A percentile compares a stretch with the other conserved stretches of the same genome.
phyloP scores from a whole-genome alignment of 2,888 invertebrate species.

The Hecatera dysodea region DNA sequence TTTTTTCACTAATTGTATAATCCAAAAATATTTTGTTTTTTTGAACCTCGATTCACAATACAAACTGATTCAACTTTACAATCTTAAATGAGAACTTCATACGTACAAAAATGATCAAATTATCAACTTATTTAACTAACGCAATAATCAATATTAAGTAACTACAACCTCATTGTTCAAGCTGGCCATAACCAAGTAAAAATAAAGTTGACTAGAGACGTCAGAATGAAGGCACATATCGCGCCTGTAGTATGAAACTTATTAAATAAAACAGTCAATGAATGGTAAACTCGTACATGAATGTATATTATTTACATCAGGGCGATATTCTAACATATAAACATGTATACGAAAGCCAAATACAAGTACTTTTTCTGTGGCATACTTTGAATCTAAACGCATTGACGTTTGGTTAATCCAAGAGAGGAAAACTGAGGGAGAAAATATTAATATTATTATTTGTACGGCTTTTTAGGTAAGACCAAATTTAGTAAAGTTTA shows the following conservation, averaged over 20 bases:
- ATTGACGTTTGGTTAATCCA: slow-evolving; percentile 58
- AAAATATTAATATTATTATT: slow-evolving; percentile 51
- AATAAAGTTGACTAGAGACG: slow-evolving; percentile 54
- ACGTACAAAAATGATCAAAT: too few relatives aligned
- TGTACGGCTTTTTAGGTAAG: slow-evolving; percentile 58
- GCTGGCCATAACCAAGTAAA: slow-evolving; percentile 51
- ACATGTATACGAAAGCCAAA: slow-evolving; percentile 59
- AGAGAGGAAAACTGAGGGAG: slow-evolving; percentile 35
- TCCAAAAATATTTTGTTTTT: too few relatives aligned
- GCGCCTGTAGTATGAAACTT: slow-evolving; percentile 38
- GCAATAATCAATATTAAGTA: too few relatives aligned
- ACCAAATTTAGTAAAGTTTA: slow-evolving; percentile 11
- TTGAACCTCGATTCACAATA: too few relatives aligned
- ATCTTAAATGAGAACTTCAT: too few relatives aligned
- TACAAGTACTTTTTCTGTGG: slow-evolving; percentile 45
- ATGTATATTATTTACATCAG: slow-evolving; percentile 38
- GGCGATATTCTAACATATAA: slow-evolving; percentile 37
- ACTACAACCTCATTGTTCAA: slow-evolving; percentile 34
- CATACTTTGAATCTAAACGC: slow-evolving; percentile 48
- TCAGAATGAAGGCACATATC: slow-evolving; percentile 57
- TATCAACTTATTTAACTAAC: too few relatives aligned
- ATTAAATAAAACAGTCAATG: slow-evolving; percentile 56
- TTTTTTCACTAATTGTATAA: too few relatives aligned
- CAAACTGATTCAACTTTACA: too few relatives aligned
- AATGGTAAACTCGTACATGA: slow-evolving; percentile 56